Base-by-base conservation (phyloP, 1,140 invertebrate genomes). In the Drepana arcuata region DNA sequence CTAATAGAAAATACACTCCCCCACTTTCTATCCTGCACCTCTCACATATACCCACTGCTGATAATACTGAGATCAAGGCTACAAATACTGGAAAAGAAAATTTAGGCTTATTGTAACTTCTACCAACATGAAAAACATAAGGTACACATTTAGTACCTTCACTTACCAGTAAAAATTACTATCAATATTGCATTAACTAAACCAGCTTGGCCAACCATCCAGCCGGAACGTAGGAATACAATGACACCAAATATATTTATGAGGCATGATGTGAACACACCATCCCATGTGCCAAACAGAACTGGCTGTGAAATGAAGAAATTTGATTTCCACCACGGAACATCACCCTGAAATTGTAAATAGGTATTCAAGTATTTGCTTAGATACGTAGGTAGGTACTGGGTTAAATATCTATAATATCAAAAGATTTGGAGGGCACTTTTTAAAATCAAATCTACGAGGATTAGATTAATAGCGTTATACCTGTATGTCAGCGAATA, bases 161-260 rank as follows among this genome's bases (percentile, higher is more conserved):
- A 24, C 24, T 69, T 79, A 92, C 92, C 91, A 82, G 94, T 93
- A 59, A 93, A 90, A 43, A 97, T 83, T 33, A 98, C 92, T 50
- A 97, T 95, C 36, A 96, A 80, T 16, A 97, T 87, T 30, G 94
- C 93, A 85, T 94, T 89, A 7, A 94, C 85, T 54, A 97, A 89
- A 28, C 97, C 97, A 47, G 95, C 95, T 86, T 98, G 93, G 16
- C 92, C 95, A 2, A 99, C 96, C 67, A 99, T 95, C 96, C 96
- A 98, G 41, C 97, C 96, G 48, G 95, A 95, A 62, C 96, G 86
- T 15, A 99, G 85, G 83, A 99, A 98, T 40, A 98, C 95, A 71
- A 99, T 97, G 1, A 98, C 95, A 57, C 96, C 95, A 86, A 99
- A 96, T 16, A 98, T 95, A 79, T 99, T 98, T 60, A 98, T 96